These are phyloP conservation scores for Drosophila simulans DNA, from an alignment of 1,140 invertebrate genomes.

Conservation along the genomic window DNA sequence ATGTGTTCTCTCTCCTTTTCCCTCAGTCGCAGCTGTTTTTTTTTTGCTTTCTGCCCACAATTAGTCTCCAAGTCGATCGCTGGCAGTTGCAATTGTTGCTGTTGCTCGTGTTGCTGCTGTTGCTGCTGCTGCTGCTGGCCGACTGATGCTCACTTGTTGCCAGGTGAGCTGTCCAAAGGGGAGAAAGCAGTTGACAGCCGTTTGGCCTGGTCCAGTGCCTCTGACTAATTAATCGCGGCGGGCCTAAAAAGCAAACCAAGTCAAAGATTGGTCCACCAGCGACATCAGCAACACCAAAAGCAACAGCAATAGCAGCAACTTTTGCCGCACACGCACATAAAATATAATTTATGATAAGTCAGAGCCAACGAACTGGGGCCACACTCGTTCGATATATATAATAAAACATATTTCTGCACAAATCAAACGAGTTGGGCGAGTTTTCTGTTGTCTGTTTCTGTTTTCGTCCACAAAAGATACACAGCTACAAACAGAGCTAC, in stretches of 20 bases:
- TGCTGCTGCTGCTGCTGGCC: conserved; percentile 22
- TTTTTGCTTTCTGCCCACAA: conserved; percentile 42
- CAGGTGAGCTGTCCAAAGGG: conserved; percentile 40
- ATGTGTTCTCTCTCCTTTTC: conserved; percentile 32
- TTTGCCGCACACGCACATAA: conserved; percentile 74
- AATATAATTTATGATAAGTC: conserved; percentile 79
- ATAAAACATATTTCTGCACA: conserved; percentile 82
- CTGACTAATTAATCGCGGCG: conserved; percentile 35
- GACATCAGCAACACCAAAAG: conserved; percentile 4
- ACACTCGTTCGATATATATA: conserved; percentile 39
- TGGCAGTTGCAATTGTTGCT: conserved; percentile 49
- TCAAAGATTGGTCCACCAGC: conserved; percentile 29
- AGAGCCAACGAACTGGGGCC: conserved; percentile 32
- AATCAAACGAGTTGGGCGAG: conserved; percentile 76
- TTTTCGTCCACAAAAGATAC: conserved; percentile 30
- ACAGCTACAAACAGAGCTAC: conserved; percentile 7
- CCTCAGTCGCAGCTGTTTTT: conserved; percentile 12
- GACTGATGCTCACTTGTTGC: conserved; percentile 67
- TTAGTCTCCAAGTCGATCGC: conserved; percentile 41
- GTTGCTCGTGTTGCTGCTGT: conserved; percentile 3
- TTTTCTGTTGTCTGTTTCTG: conserved; percentile 42
- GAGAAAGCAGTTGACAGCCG: conserved; percentile 67
- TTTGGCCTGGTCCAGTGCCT: conserved; percentile 52
- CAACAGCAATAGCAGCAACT: conserved; percentile 8
- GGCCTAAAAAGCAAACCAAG: conserved; percentile 56